Conservation (phyloP, 2,797 vertebrate genomes). For the Periophthalmus magnuspinnatus region DNA sequence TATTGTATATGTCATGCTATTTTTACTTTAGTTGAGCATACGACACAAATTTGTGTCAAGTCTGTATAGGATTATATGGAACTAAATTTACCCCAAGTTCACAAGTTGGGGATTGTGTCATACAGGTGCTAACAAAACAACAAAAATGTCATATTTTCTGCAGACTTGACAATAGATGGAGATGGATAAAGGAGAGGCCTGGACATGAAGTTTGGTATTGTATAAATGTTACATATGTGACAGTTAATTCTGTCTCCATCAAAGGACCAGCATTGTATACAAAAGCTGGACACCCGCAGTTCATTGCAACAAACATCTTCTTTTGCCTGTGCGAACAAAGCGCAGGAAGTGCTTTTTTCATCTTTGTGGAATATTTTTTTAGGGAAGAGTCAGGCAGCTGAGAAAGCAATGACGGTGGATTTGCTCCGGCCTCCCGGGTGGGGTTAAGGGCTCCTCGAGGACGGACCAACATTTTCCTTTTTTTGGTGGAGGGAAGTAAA, state of each 20-base stretch:
- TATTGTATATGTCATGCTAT: too few relatives aligned
- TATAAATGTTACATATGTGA: slow-evolving; percentile 13
- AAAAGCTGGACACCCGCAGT: slow-evolving; percentile 36
- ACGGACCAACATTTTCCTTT: slow-evolving; percentile 43
- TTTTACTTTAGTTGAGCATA: too few relatives aligned
- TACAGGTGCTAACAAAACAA: neutral
- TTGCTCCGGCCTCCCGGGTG: slow-evolving; percentile 60
- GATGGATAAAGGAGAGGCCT: neutral
- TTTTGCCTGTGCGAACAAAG: slow-evolving; percentile 58
- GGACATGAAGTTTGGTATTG: neutral
- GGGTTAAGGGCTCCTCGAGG: slow-evolving; percentile 48
- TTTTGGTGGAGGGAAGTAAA: slow-evolving; percentile 52
- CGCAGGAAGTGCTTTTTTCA: slow-evolving; percentile 60
- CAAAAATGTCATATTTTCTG: neutral
- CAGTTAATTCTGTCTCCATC: slow-evolving; percentile 22
- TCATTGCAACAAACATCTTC: slow-evolving; percentile 60
- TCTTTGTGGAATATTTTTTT: slow-evolving; percentile 64
- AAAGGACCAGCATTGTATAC: slow-evolving; percentile 25
- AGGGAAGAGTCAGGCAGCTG: slow-evolving; percentile 66
- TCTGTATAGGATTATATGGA: too few relatives aligned
- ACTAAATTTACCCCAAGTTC: too few relatives aligned
- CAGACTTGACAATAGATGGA: neutral
- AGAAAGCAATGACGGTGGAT: slow-evolving; percentile 69
- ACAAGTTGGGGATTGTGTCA: too few relatives aligned
- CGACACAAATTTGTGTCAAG: too few relatives aligned